Conservation (phyloP, 2,888 invertebrate species). For the Drosophila sordidula region DNA sequence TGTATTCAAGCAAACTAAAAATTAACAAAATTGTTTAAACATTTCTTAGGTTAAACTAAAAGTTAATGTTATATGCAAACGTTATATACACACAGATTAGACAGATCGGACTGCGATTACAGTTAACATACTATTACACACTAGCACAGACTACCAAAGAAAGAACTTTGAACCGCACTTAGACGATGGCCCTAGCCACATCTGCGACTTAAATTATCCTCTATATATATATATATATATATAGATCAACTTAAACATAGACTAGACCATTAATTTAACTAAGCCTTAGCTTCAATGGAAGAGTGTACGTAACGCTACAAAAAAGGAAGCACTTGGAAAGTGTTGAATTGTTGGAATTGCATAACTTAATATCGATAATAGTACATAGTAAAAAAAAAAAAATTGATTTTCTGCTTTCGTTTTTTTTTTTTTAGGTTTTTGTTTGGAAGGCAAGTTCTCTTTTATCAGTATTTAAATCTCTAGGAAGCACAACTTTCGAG, state of each 20-base stretch:
- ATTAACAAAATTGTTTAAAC: conserved; percentile 73
- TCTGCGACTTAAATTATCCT: conserved; percentile 18
- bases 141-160: conserved; percentile 2
- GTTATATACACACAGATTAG: conserved; percentile 32
- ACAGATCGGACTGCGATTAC: conserved; percentile 26
- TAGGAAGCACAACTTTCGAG: conserved; percentile 75
- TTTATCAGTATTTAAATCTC: conserved; percentile 49
- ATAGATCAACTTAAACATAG: conserved; percentile 61
- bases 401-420: not conserved
- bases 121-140: conserved; percentile 12
- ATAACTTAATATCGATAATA: conserved; percentile 39
- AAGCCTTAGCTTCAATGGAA: conserved; percentile 59
- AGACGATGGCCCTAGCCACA: conserved; percentile 1
- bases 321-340: conserved; percentile 76
- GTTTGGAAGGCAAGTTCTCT: conserved; percentile 56
- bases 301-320: conserved; percentile 34
- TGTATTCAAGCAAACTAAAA: conserved; percentile 78
- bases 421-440: conserved; percentile 2
- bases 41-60: conserved; percentile 45
- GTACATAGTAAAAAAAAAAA: not conserved
- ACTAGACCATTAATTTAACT: conserved; percentile 78
- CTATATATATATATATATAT: not conserved
- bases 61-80: conserved; percentile 19
- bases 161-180: conserved; percentile 27
- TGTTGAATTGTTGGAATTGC: conserved; percentile 67